Evolutionary conservation across 2,113 vertebrate genomes (phyloP), one percentile per base, ranked within the genome.

Genomic region (Ranitomeya imitator): DNA sequence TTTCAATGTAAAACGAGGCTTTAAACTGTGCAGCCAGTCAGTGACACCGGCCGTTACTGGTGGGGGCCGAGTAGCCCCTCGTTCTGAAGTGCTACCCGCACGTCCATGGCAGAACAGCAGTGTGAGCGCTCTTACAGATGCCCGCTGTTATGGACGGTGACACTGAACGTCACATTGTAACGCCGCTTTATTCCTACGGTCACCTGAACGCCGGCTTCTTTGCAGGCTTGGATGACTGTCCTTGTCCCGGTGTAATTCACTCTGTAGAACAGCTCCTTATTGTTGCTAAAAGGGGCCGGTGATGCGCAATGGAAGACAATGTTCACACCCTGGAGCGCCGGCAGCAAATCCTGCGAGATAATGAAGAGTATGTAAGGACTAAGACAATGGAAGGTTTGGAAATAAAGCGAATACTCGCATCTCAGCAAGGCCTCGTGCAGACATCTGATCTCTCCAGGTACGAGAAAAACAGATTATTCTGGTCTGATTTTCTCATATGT

Each of bases 291-390:
- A 12, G 98, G 96, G 0, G 96, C 94, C n/a, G 98, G 98, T 0
- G 98, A 99, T 0, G 98, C 98, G 5, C 98, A 99, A 89, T 99
- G 98, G 92, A 99, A 99, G 45, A 96, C 98, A 78, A 97, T 86
- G 0, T 94, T 94, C 71, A 96, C 96, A 0, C 95, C 96, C 86
- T 94, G 93, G 86, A 99, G 89, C 67, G 97, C 97, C 7, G 94
- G 92, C 37, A 97, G 94, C 91, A 99, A 92, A 89, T 96, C 97
- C 98, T 99, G 45, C 61, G 18, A 31, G 31, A 59, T 13, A 14
- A 2, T n/a, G 6, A 77, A 77, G 16, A 77, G 11, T 18, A n/a
- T 7, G 1, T 2, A 37, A 51, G 37, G 16, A 55, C 9, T 11
- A 21, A 78, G 13, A 7, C 11, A 23, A 1, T 4, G 37, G 37